These are phyloP conservation scores for Xestia sexstrigata DNA, from an alignment of 2,888 invertebrate species.

Conservation along the genomic window DNA sequence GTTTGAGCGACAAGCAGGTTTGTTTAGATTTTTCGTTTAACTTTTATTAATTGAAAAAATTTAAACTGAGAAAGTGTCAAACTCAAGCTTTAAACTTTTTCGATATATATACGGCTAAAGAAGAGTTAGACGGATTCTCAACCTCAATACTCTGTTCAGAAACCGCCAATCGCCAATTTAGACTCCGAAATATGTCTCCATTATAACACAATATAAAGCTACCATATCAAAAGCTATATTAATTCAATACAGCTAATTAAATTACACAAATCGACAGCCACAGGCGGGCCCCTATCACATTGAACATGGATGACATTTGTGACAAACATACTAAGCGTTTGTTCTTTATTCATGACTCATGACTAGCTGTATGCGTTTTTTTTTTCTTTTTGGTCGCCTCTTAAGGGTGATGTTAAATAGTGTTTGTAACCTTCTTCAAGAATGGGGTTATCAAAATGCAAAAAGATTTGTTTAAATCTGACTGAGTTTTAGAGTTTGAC, in stretches of 20 bases:
- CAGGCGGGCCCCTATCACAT: constrained; percentile 39
- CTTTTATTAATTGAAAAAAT: too few species aligned
- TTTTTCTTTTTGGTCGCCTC: neutral
- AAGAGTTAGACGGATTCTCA: too few species aligned
- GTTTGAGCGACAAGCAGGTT: too few species aligned
- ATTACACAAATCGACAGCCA: constrained; percentile 48
- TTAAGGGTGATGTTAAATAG: neutral
- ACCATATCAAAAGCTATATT: constrained; percentile 9
- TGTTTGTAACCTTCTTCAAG: neutral
- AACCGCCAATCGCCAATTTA: neutral
- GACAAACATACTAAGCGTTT: constrained; percentile 29
- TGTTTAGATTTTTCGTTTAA: too few species aligned
- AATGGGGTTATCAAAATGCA: neutral
- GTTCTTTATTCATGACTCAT: constrained; percentile 47
- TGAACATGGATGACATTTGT: constrained; percentile 27
- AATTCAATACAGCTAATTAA: constrained; percentile 38
- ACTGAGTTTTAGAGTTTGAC: too few species aligned
- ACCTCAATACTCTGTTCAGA: neutral
- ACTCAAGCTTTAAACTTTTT: neutral
- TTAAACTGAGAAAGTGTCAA: too few species aligned
- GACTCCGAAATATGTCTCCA: neutral
- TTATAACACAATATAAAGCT: neutral
- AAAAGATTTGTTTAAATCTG: neutral
- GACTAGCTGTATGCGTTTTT: neutral
- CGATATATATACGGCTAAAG: neutral